Base-by-base conservation (phyloP, 2,888 invertebrate genomes). In the Blera fallax region DNA sequence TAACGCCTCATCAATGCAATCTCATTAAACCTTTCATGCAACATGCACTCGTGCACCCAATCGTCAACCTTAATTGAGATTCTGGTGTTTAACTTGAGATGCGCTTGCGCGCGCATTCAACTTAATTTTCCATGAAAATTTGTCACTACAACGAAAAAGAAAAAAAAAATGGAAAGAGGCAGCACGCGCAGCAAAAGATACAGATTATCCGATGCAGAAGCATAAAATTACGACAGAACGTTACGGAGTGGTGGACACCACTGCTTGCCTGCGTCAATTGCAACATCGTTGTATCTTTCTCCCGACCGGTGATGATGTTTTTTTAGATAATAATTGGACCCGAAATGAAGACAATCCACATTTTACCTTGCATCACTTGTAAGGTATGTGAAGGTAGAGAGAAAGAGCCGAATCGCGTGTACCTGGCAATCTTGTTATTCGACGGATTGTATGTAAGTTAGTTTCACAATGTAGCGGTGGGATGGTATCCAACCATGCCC, bases 111-210 rank as follows among this genome's bases (percentile, higher is more conserved):
- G 24, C 34, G 14, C 45, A 52, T 62, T 65, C n/a, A 27, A 24
- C 21, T 79, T 50, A 83, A 83, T 83, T 79, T 56, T 62, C 79
- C 83, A 56, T 69, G 62, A 83, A 79, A 79, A 62, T 56, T 83
- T 56, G 73, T 83, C 83, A 73, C 83, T 65, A 65, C 60, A 21
- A 60, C 32, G 5, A 24, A 65, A 10, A 3, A 10, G 37, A 21
- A 60, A 21, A 2, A 24, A 65, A 10, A 3, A 10, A 58, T 10
- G 56, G 14, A 7, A 14, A 34, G 2, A 2, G 37, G 16, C 18
- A 18, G n/a, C n/a, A n/a, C n/a, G n/a, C 34, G 16, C 27, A 37
- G 21, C 29, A 24, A 40, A 73, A 60, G 21, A 48, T 16, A 18
- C n/a, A 48, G 48, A 69, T 82, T 82, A 82, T 70, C 32, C 52